Evolutionary conservation across 1,140 invertebrate genomes (phyloP), one percentile per base, ranked within the genome.

Genomic region (Ooceraea biroi): DNA sequence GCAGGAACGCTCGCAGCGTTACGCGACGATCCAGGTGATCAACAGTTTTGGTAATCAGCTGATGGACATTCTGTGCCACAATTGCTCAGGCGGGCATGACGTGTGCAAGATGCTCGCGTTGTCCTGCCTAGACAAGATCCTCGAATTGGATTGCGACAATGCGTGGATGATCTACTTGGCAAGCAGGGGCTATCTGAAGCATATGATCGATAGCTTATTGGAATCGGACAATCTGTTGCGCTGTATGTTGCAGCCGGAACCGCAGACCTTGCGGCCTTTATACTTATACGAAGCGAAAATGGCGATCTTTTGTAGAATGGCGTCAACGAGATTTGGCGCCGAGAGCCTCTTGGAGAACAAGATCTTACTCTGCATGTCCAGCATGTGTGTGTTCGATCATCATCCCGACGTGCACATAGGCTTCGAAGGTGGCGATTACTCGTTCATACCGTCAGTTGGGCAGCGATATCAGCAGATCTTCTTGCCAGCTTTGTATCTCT

Each of bases 231-330:
- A 95, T 58, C 95, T 96, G 44, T 92, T 99, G 0, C 95, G 96
- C 85, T 94, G 95, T 65, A 95, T 97, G 17, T 91, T 98, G 22
- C 96, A 97, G 83, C 95, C 96, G 1, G 95, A 95, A 44, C 96
- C 97, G 0, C 96, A 96, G 52, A 96, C 96, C 12, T 94, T 98
- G 30, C 95, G 97, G 77, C 96, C 96, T 0, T 93, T 98, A 0
- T 99, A 98, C 94, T 95, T 98, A 0, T 98, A 98, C 94, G 97
- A 98, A 92, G 97, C 97, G 0, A 98, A 98, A 93, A 97, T 98
- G 96, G 96, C 97, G 66, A 95, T 98, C 73, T 95, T 99, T 17
- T 96, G 96, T 10, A 95, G 97, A 88, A 95, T 98, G 84, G 96
- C 97, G 0, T 96, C 96, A 19, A 96, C 96, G 0, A 94, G 96